phyloP scores from a whole-genome alignment of 2,113 vertebrate species.

The Athene noctua region DNA sequence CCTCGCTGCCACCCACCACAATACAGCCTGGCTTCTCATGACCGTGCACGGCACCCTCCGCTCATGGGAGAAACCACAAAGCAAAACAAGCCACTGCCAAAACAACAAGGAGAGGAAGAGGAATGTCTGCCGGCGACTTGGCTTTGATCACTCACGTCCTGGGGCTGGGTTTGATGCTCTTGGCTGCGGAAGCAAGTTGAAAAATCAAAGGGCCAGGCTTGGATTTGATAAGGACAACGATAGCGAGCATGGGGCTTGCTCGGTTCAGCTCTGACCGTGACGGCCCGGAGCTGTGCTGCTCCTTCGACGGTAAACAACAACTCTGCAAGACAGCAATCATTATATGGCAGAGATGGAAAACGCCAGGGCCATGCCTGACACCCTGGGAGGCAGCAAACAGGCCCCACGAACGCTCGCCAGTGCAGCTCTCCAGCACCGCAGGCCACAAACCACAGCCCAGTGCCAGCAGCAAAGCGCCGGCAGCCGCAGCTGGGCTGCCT shows the following conservation, averaged over 20 bases:
- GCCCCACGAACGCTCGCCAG: not conserved
- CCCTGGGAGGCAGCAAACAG: not conserved
- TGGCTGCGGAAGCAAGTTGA: not conserved
- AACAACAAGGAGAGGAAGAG: constrained; percentile 32
- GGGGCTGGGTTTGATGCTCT: not conserved
- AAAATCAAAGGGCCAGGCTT: constrained; percentile 3
- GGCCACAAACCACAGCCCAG: fast-evolving
- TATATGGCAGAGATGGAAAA: not conserved
- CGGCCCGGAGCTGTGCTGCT: not conserved
- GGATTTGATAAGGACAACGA: not conserved
- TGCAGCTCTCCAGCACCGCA: fast-evolving
- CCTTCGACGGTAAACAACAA: not conserved
- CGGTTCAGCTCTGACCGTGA: fast-evolving
- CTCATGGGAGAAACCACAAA: constrained; percentile 54
- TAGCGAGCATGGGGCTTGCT: not conserved
- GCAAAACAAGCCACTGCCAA: constrained; percentile 4
- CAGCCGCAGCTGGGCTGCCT: not conserved
- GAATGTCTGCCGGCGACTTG: constrained; percentile 27
- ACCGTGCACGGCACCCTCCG: not conserved
- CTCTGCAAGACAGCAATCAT: not conserved
- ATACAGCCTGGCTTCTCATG: not conserved
- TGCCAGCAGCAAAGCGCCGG: not conserved
- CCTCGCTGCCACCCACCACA: not conserved
- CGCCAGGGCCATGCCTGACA: fast-evolving
- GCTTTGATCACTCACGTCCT: constrained; percentile 4